Percentiles rank a stretch among this genome's conserved stretches.
These are phyloP conservation scores for Caenorhabditis uteleia DNA, from an alignment of 2,888 invertebrate genomes.

Conservation along the genomic window DNA sequence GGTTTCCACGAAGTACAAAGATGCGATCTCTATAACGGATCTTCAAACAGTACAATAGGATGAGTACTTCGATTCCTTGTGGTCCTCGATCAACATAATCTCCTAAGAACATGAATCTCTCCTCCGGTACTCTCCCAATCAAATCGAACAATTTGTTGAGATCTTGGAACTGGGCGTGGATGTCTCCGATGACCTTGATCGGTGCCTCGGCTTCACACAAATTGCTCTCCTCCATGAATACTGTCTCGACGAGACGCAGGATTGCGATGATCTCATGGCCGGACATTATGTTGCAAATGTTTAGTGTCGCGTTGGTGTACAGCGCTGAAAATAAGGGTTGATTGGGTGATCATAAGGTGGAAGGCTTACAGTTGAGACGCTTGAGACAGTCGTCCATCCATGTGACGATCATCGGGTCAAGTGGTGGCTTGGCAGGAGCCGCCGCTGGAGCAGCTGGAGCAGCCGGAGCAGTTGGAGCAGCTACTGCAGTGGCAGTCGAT, in stretches of 20 bases:
- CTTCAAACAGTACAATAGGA: constrained; percentile 58
- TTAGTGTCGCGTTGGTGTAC: constrained; percentile 39
- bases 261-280: constrained; percentile 51
- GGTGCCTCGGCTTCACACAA: constrained; percentile 59
- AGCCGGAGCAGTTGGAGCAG: too few relatives aligned
- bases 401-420: constrained; percentile 11
- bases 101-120: constrained; percentile 56
- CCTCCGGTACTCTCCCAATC: constrained; percentile 60
- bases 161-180: constrained; percentile 61
- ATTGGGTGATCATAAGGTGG: neutral
- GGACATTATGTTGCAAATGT: constrained; percentile 45
- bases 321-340: constrained; percentile 29
- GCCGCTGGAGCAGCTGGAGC: neutral
- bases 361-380: constrained; percentile 45
- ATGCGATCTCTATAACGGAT: constrained; percentile 58
- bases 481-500: too few relatives aligned
- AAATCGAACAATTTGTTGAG: constrained; percentile 59
- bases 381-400: constrained; percentile 58
- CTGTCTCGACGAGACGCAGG: constrained; percentile 30
- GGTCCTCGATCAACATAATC: constrained; percentile 66
- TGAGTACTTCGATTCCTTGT: constrained; percentile 59
- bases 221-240: constrained; percentile 53
- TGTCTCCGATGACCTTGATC: constrained; percentile 61
- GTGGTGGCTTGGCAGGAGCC: neutral
- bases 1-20: constrained; percentile 60